Conservation (phyloP, 1,140 invertebrate species). For the Drosophila quadrilineata region DNA sequence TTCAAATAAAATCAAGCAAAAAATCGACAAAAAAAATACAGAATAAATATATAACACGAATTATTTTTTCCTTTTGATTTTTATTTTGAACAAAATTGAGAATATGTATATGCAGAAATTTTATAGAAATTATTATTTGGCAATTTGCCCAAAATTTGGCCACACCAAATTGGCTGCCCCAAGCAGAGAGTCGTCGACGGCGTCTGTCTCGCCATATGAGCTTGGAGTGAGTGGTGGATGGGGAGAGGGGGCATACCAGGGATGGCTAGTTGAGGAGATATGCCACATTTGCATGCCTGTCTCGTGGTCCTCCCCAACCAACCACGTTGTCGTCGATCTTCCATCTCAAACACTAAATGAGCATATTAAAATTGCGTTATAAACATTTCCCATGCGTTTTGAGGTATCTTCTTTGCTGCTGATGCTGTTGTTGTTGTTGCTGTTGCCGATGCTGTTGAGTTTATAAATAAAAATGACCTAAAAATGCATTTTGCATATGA, state of each 20-base stretch:
- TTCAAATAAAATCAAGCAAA: slow-evolving; percentile 20
- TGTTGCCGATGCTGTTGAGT: slow-evolving; percentile 14
- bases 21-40: not conserved
- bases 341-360: slow-evolving; percentile 55
- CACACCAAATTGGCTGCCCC: slow-evolving; percentile 31
- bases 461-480: slow-evolving; percentile 66
- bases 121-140: slow-evolving; percentile 73
- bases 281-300: slow-evolving; percentile 31
- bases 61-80: too few species aligned
- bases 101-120: slow-evolving; percentile 50
- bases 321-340: too few species aligned
- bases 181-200: too few species aligned
- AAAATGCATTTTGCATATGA: slow-evolving; percentile 62
- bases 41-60: slow-evolving; percentile 7
- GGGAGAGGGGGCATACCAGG: not conserved
- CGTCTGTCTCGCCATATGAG: not conserved
- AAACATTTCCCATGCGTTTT: slow-evolving; percentile 31
- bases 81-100: slow-evolving; percentile 57
- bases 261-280: not conserved
- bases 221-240: not conserved
- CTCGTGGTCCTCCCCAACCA: too few species aligned
- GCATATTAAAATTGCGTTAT: slow-evolving; percentile 61
- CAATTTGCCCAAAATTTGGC: slow-evolving; percentile 42
- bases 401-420: not conserved
- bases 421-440: slow-evolving; percentile 3